Evolutionary conservation across 2,888 invertebrate species (phyloP).

Genomic region (Bimastos eiseni): DNA sequence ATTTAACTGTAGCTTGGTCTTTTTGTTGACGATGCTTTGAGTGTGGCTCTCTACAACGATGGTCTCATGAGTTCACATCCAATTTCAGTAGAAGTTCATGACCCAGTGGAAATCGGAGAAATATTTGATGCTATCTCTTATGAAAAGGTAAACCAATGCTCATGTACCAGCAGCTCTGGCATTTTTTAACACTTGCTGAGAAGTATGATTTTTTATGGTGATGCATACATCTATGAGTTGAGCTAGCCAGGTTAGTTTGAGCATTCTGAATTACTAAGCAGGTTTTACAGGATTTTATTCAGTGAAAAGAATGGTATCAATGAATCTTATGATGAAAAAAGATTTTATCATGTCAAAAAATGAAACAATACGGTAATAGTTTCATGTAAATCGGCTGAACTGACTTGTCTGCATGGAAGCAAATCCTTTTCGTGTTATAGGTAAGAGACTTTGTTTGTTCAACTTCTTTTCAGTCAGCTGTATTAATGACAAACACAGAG

Average conservation of each 20-base stretch:
- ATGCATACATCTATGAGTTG: background rate
- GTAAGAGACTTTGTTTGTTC: background rate
- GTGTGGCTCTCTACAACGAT: slow-evolving; percentile 73
- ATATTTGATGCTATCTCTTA: slow-evolving; percentile 90
- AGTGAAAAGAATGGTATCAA: background rate
- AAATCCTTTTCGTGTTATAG: background rate
- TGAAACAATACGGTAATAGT: background rate
- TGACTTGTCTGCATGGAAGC: background rate
- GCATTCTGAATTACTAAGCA: background rate
- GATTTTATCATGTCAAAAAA: background rate
- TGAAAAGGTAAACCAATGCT: slow-evolving; percentile 75
- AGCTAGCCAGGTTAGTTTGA: background rate
- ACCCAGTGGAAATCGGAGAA: slow-evolving; percentile 86
- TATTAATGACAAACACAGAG: background rate
- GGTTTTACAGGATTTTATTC: background rate
- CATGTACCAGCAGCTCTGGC: background rate
- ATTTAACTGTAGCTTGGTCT: slow-evolving; percentile 49
- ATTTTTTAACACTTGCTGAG: background rate
- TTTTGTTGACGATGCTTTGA: slow-evolving; percentile 49
- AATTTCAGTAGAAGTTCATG: slow-evolving; percentile 81
- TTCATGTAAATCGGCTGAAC: background rate
- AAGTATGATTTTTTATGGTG: background rate
- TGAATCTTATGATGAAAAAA: background rate
- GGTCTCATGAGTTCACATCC: slow-evolving; percentile 84
- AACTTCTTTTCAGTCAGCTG: background rate